Percentiles rank a stretch among this genome's conserved stretches.
Conservation (phyloP, 2,113 vertebrate genomes). For the Syngnathus floridae region DNA sequence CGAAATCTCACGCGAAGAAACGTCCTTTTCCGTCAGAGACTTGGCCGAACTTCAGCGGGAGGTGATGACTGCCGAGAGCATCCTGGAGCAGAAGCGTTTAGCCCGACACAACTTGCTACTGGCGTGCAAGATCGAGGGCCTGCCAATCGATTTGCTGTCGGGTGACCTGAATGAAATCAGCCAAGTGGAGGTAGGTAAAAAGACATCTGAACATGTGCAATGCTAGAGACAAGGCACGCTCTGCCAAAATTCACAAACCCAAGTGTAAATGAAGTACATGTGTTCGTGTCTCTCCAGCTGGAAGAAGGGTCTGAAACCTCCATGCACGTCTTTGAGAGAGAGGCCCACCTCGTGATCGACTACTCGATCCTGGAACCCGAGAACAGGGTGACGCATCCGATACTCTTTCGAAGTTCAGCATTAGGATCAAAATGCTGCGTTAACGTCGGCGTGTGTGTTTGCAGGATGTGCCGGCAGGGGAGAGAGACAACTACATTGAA, state of each 20-base stretch:
- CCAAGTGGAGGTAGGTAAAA: constrained; percentile 85
- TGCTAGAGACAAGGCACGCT: too few species aligned
- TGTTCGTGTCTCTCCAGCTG: constrained; percentile 55
- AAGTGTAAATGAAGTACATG: neutral
- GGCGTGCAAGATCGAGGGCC: constrained; percentile 80
- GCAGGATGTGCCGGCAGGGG: constrained; percentile 70
- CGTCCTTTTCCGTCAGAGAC: constrained; percentile 60
- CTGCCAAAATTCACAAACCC: neutral
- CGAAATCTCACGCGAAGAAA: neutral
- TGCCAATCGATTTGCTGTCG: constrained; percentile 71
- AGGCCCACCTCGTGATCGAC: constrained; percentile 78
- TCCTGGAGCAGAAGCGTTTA: constrained; percentile 80
- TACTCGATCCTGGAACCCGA: constrained; percentile 71
- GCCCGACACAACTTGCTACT: constrained; percentile 83
- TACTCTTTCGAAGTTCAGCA: neutral
- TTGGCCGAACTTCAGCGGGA: constrained; percentile 76
- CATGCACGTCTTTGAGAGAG: constrained; percentile 75
- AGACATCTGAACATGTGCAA: neutral
- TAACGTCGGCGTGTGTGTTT: neutral
- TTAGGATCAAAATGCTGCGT: neutral
- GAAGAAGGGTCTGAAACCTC: constrained; percentile 72
- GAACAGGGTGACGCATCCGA: constrained; percentile 67
- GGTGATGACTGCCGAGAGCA: constrained; percentile 65
- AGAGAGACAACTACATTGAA: constrained; percentile 63
- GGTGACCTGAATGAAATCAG: constrained; percentile 84